Percentiles rank a stretch among this genome's conserved stretches.
phyloP scores from a whole-genome alignment of 1,140 invertebrate species.

The Zaprionus taronus region DNA sequence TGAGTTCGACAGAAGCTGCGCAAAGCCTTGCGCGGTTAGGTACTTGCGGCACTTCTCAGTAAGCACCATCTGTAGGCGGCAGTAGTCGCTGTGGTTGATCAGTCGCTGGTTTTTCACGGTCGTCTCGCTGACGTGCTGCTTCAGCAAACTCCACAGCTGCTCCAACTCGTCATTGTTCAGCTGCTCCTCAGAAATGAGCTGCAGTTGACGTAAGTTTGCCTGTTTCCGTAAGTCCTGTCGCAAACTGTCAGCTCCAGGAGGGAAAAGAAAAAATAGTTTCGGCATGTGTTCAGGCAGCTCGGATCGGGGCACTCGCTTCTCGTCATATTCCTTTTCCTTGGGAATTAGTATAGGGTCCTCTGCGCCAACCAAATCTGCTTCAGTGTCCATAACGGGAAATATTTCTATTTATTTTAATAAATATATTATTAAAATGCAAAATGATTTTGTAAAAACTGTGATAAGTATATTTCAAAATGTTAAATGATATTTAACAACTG shows the following conservation, averaged over 20 bases:
- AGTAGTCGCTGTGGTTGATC: constrained; percentile 94
- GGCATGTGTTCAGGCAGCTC: constrained; percentile 86
- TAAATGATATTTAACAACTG: neutral
- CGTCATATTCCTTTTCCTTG: neutral
- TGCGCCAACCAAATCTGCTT: neutral
- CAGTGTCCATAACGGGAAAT: neutral
- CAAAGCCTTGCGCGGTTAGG: constrained; percentile 94
- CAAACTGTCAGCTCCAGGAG: constrained; percentile 89
- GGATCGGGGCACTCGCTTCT: neutral
- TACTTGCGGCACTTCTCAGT: constrained; percentile 90
- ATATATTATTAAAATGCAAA: neutral
- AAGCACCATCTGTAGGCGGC: constrained; percentile 89
- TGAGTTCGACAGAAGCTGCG: constrained; percentile 93
- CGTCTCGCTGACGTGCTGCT: constrained; percentile 91
- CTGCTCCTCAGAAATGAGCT: constrained; percentile 92
- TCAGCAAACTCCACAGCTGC: constrained; percentile 92
- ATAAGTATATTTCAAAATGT: neutral
- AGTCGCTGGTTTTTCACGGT: constrained; percentile 90
- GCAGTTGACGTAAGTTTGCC: constrained; percentile 93
- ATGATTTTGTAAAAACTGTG: neutral
- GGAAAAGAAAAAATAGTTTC: constrained; percentile 92
- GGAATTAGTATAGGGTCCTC: neutral
- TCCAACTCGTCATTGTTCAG: constrained; percentile 95
- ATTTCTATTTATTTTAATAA: neutral
- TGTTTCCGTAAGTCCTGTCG: constrained; percentile 94